A percentile compares a stretch with the other conserved stretches of the same genome.
Evolutionary conservation across 92 coral and sea anemone genomes (phyloP).

Genomic region (Isaurus tuberculatus): DNA sequence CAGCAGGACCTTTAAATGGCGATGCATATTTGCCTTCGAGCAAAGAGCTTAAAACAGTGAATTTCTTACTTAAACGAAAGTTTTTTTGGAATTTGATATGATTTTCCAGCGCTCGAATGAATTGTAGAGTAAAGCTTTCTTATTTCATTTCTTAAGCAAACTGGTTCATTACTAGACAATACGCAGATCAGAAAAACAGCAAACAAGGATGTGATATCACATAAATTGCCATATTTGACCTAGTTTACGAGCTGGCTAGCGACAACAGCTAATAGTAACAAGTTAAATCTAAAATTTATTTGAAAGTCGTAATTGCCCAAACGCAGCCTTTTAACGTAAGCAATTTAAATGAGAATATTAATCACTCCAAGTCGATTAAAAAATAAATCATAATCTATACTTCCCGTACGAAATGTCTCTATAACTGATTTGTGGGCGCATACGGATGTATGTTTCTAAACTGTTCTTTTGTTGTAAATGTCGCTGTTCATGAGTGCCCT

Average conservation of each 20-base stretch:
- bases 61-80: no score
- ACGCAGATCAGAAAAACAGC: not conserved
- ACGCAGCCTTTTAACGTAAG: not conserved
- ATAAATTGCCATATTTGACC: not conserved
- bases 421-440: not conserved
- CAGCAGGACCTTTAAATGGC: not conserved
- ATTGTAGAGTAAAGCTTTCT: not conserved
- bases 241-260: not conserved
- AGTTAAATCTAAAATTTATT: not conserved
- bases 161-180: not conserved
- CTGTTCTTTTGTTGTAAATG: not conserved
- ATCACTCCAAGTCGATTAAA: slow-evolving; percentile 1
- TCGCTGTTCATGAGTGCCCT: not conserved
- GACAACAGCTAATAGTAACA: not conserved
- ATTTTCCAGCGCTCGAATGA: not conserved
- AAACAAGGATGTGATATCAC: not conserved
- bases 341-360: not conserved
- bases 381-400: not conserved
- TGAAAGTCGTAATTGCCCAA: not conserved
- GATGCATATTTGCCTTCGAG: slow-evolving; percentile 7
- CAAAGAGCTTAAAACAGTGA: no score
- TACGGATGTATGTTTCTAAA: not conserved
- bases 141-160: not conserved
- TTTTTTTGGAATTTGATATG: not conserved
- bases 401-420: not conserved